Evolutionary conservation across 2,113 vertebrate species (phyloP).

Genomic region (Nycticryphes semicollaris): DNA sequence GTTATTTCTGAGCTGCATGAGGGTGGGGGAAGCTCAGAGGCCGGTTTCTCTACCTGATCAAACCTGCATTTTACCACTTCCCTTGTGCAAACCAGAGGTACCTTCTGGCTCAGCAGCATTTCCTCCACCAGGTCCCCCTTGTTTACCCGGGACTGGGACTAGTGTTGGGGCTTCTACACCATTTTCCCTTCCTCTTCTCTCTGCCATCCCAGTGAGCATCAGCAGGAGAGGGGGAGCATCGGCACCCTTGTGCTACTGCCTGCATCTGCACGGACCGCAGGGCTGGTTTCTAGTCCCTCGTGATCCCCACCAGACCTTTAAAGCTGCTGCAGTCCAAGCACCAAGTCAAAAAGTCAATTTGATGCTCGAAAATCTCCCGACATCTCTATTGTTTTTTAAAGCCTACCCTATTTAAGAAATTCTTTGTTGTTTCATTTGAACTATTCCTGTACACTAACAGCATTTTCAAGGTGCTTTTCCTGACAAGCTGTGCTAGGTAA

Average conservation of each 20-base stretch:
- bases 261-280: background rate
- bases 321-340: background rate
- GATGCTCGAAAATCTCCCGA: background rate
- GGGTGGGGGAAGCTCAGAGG: background rate
- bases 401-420: background rate
- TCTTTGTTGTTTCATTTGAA: background rate
- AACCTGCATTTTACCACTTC: background rate
- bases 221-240: background rate
- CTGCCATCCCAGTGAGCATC: background rate
- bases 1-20: background rate
- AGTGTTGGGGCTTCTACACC: background rate
- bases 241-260: background rate
- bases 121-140: fast-evolving
- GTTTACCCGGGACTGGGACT: background rate
- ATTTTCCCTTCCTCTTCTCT: background rate
- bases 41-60: fast-evolving
- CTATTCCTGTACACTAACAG: fast-evolving
- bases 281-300: background rate
- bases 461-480: background rate
- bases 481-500: background rate
- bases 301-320: background rate
- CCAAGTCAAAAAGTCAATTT: background rate
- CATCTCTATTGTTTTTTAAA: fast-evolving
- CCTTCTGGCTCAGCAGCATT: background rate
- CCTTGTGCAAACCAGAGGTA: background rate